Evolutionary conservation across 2,113 vertebrate genomes (phyloP).

Genomic region (Merops nubicus): DNA sequence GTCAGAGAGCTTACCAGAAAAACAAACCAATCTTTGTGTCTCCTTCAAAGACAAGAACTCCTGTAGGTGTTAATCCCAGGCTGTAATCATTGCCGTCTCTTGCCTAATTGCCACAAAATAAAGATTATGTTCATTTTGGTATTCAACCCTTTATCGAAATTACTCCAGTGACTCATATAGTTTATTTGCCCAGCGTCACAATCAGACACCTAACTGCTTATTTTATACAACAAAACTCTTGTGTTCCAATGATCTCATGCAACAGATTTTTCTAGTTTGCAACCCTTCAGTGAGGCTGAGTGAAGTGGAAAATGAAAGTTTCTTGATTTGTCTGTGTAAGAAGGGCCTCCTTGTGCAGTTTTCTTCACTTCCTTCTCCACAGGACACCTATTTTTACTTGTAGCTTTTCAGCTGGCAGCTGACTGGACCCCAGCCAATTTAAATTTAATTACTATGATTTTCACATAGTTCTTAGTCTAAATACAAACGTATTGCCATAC

Average conservation of each 20-base stretch:
- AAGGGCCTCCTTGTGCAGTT: neutral
- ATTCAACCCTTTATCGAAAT: neutral
- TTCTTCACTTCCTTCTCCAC: neutral
- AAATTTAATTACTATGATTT: neutral
- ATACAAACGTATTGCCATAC: neutral
- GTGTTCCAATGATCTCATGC: neutral
- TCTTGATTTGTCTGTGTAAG: neutral
- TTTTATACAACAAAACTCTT: neutral
- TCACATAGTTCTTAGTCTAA: neutral
- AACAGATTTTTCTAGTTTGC: neutral
- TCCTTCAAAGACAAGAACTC: constrained; percentile 98
- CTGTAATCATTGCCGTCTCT: constrained; percentile 98
- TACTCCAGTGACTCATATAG: neutral
- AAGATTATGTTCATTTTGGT: neutral
- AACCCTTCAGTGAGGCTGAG: neutral
- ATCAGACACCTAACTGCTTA: neutral
- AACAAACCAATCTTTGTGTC: constrained; percentile 98
- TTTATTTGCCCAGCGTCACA: neutral
- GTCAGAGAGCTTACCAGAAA: constrained; percentile 87
- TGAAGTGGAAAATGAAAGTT: neutral
- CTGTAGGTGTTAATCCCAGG: constrained; percentile 94
- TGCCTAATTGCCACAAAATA: constrained; percentile 79
- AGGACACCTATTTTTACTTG: neutral
- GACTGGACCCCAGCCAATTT: neutral
- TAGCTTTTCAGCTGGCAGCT: neutral